These are phyloP conservation scores for Pocillopora verrucosa DNA, from an alignment of 64 coral and sea anemone species.

Conservation along the genomic window DNA sequence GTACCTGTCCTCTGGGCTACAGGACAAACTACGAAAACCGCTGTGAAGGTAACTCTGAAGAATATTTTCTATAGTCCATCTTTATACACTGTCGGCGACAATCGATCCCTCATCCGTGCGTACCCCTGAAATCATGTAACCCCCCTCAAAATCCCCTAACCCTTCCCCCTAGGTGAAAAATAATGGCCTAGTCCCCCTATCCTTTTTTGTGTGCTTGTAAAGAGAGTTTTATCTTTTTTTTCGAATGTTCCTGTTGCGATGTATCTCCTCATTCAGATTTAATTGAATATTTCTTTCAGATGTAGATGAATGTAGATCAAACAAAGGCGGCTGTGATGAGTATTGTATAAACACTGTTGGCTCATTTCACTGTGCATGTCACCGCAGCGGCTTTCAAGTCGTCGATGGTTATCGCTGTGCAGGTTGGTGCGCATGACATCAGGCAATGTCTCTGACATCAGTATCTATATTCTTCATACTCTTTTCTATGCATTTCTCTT, in stretches of 20 bases:
- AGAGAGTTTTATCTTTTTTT: too few relatives aligned
- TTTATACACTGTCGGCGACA: too few relatives aligned
- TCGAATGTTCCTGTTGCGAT: too few relatives aligned
- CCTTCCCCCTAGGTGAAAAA: too few relatives aligned
- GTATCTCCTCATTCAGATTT: neutral
- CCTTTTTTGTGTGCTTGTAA: too few relatives aligned
- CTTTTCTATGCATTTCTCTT: too few relatives aligned
- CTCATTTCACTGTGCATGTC: constrained; percentile 7
- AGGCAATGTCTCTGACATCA: neutral
- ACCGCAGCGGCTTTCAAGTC: neutral
- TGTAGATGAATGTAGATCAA: constrained; percentile 27
- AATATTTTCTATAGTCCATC: neutral
- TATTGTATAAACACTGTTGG: constrained; percentile 6
- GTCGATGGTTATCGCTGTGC: neutral
- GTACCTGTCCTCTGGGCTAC: neutral
- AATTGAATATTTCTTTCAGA: neutral
- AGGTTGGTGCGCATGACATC: neutral
- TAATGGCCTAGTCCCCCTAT: too few relatives aligned
- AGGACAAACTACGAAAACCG: neutral
- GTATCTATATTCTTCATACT: too few relatives aligned
- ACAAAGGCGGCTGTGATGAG: constrained; percentile 40
- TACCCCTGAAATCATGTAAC: too few relatives aligned
- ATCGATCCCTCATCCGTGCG: too few relatives aligned
- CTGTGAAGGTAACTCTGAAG: neutral
- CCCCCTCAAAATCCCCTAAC: too few relatives aligned